phyloP scores from a whole-genome alignment of 2,113 vertebrate species.

The Ammodytes marinus region DNA sequence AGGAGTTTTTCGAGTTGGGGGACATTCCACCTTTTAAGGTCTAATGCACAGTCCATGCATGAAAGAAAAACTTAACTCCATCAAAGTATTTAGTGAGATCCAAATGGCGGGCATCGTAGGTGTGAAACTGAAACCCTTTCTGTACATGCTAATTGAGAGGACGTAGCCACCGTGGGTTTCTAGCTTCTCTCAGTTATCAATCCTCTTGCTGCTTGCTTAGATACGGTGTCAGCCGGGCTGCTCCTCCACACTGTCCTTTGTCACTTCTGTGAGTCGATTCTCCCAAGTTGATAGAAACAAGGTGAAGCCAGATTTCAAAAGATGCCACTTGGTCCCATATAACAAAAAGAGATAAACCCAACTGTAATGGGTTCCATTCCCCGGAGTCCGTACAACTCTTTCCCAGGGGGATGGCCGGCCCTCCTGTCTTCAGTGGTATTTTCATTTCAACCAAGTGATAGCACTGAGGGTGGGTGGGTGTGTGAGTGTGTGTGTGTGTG shows the following conservation, averaged over 20 bases:
- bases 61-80: slow-evolving; percentile 6
- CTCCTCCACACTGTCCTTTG: slow-evolving; percentile 55
- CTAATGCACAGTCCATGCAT: slow-evolving; percentile 21
- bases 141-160: slow-evolving; percentile 40
- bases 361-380: slow-evolving; percentile 68
- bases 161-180: slow-evolving; percentile 50
- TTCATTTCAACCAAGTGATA: slow-evolving; percentile 77
- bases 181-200: slow-evolving; percentile 17
- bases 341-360: slow-evolving; percentile 64
- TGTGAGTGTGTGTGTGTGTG: slow-evolving; percentile 33
- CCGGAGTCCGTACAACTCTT: slow-evolving; percentile 44
- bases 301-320: slow-evolving; percentile 67
- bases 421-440: slow-evolving; percentile 87
- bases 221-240: slow-evolving; percentile 44
- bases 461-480: slow-evolving; percentile 60
- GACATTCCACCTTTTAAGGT: slow-evolving; percentile 20
- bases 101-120: slow-evolving; percentile 40
- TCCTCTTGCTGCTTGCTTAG: slow-evolving; percentile 28
- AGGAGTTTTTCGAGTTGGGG: slow-evolving; percentile 13
- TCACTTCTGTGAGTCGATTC: slow-evolving; percentile 40
- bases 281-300: slow-evolving; percentile 61
- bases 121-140: slow-evolving; percentile 41
- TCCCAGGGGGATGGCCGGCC: slow-evolving; percentile 74
- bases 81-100: neutral
- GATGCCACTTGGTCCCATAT: slow-evolving; percentile 83